These are phyloP conservation scores for Chrysodeixis includens DNA, from an alignment of 2,888 invertebrate genomes.

Conservation along the genomic window DNA sequence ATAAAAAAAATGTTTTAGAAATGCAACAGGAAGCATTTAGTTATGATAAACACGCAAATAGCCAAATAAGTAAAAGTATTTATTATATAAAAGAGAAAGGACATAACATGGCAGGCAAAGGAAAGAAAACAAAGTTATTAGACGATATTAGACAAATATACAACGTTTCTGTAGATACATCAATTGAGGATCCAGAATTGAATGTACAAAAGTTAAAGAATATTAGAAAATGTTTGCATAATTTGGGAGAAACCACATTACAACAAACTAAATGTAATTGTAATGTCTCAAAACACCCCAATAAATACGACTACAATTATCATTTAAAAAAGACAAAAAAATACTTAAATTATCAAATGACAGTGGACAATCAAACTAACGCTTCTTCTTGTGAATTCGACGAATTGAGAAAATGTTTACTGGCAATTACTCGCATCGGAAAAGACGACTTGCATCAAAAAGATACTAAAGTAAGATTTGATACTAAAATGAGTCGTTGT, in stretches of 20 bases:
- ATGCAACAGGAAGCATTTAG: background rate
- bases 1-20: background rate
- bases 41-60: background rate
- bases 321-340: slow-evolving; percentile 8
- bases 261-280: slow-evolving; percentile 11
- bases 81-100: background rate
- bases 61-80: background rate
- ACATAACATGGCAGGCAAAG: slow-evolving; percentile 6
- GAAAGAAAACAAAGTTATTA: slow-evolving; percentile 15
- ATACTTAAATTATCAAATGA: slow-evolving; percentile 1
- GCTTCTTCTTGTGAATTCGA: background rate
- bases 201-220: slow-evolving; percentile 6
- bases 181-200: slow-evolving; percentile 7
- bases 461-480: slow-evolving; percentile 12
- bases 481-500: background rate
- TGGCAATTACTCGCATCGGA: slow-evolving; percentile 6
- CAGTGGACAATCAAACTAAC: slow-evolving; percentile 3
- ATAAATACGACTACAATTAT: background rate
- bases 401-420: slow-evolving; percentile 8
- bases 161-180: slow-evolving; percentile 14
- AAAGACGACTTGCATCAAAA: slow-evolving; percentile 6
- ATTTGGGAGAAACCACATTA: background rate
- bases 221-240: slow-evolving; percentile 16
- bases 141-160: slow-evolving; percentile 15
- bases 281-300: background rate